Evolutionary conservation across 2,113 vertebrate genomes (phyloP), one percentile per base, ranked within the genome.

Genomic region (Mystacornis crossleyi): DNA sequence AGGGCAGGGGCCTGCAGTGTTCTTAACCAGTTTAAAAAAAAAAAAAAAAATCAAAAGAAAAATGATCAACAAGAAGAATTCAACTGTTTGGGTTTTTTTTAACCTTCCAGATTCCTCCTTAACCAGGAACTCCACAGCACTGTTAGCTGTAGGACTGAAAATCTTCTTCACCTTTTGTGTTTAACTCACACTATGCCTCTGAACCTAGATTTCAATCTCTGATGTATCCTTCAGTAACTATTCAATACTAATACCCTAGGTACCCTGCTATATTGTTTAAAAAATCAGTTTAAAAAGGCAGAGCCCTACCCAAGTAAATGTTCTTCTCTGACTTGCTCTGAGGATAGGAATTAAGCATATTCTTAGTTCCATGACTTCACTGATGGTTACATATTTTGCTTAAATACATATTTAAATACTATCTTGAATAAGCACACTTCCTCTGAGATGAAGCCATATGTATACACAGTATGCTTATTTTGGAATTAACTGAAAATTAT

Each of bases 401-500:
- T 79, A 82, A 94, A 75, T 42, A 77, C 17, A 58, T n/a, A 13
- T 69, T 86, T 66, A 93, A 87, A 80, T 57, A 84, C 40, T 72
- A 93, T 45, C 80, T 75, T 73, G 43, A 93, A 85, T 55, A 51
- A 80, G 74, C 38, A 93, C 13, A 28, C 26, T 75, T 94, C 54
- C 78, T 77, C 89, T 66, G 61, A 89, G 74, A 75, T 4, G 7
- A 94, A 94, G 70, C 50, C 78, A 81, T 42, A 61, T 38, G 14
- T 38, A 87, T 24, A 25, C 36, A 70, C 45, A 90, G 67, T 93
- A 80, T 70, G 51, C 58, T 93, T 94, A 77, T 65, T 97, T 78
- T 83, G 93, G 74, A 93, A 81, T 90, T 36, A 81, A 88, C 62
- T 83, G 38, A 77, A 88, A 90, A 93, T 85, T 62, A 73, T 58